Evolutionary conservation across 2,888 invertebrate species (phyloP).

Genomic region (Dyspetes luteomarginatus): DNA sequence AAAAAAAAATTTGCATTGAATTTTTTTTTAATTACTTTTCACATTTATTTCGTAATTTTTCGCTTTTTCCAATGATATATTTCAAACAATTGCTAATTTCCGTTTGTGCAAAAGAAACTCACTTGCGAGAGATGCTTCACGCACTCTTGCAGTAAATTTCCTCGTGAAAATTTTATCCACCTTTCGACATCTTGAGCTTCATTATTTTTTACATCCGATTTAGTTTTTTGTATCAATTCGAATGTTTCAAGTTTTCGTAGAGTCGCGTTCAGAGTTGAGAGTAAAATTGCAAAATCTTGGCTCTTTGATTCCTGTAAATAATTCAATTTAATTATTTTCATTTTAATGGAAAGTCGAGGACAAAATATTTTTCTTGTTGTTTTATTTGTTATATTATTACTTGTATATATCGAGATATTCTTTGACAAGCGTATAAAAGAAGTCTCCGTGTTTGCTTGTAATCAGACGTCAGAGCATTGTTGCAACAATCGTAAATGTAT

Average conservation of each 20-base stretch:
- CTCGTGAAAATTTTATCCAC: constrained; percentile 83
- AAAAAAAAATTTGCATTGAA: constrained; percentile 2
- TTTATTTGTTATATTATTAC: too few species aligned
- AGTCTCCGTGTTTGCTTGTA: constrained; percentile 77
- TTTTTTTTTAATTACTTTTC: too few species aligned
- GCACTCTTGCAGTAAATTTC: constrained; percentile 82
- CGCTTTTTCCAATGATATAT: not conserved
- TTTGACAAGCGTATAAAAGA: constrained; percentile 78
- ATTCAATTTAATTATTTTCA: too few species aligned
- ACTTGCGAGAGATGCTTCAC: constrained; percentile 81
- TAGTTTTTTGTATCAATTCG: constrained; percentile 74
- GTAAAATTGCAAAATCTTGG: constrained; percentile 58
- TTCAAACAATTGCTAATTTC: not conserved
- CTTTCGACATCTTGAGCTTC: constrained; percentile 74
- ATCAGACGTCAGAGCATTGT: constrained; percentile 79
- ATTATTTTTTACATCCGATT: constrained; percentile 66
- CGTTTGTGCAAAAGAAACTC: constrained; percentile 61
- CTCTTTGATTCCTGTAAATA: constrained; percentile 42
- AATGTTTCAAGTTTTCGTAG: constrained; percentile 83
- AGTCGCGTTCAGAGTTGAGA: constrained; percentile 69
- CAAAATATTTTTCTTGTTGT: too few species aligned
- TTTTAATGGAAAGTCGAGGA: too few species aligned
- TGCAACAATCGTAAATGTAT: constrained; percentile 84
- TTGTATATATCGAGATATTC: constrained; percentile 72
- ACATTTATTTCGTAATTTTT: not conserved